These are phyloP conservation scores for Teleiodes luculella DNA, from an alignment of 2,888 invertebrate genomes.

Conservation along the genomic window DNA sequence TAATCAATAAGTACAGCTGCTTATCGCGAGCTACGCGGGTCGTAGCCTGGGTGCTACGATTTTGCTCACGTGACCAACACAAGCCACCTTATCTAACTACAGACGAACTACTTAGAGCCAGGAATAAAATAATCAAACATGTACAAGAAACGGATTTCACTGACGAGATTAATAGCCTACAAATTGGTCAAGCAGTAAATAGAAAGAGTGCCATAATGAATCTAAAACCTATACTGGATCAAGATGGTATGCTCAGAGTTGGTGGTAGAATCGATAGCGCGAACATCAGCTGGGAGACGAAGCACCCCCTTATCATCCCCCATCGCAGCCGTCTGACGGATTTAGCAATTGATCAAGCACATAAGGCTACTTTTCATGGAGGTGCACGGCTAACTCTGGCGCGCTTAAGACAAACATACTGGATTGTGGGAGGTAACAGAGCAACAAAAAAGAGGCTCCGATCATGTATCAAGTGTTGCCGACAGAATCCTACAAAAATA, in stretches of 20 bases:
- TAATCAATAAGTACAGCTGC: constrained; percentile 10
- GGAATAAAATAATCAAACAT: constrained; percentile 13
- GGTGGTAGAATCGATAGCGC: constrained; percentile 21
- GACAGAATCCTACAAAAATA: constrained; percentile 17
- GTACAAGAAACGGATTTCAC: constrained; percentile 13
- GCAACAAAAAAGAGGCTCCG: constrained; percentile 21
- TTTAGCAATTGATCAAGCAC: constrained; percentile 20
- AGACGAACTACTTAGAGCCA: constrained; percentile 12
- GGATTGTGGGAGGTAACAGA: constrained; percentile 19
- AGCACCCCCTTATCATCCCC: constrained; percentile 20
- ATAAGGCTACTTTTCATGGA: constrained; percentile 21
- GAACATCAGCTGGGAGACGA: constrained; percentile 13
- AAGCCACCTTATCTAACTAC: constrained; percentile 8
- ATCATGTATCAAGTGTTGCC: constrained; percentile 18
- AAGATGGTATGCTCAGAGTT: constrained; percentile 15
- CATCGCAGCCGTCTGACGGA: constrained; percentile 13
- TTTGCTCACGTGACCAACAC: constrained; percentile 1
- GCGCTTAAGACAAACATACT: constrained; percentile 18
- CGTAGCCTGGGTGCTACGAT: constrained; percentile 16
- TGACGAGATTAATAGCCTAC: constrained; percentile 11
- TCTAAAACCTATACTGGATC: constrained; percentile 17
- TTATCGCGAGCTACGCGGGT: constrained; percentile 8
- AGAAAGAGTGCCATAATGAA: constrained; percentile 11
- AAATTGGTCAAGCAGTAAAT: background rate
- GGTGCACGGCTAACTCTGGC: constrained; percentile 17